These are phyloP conservation scores for Hyaena hyaena DNA, from an alignment of 2,113 vertebrate genomes.

Conservation along the genomic window DNA sequence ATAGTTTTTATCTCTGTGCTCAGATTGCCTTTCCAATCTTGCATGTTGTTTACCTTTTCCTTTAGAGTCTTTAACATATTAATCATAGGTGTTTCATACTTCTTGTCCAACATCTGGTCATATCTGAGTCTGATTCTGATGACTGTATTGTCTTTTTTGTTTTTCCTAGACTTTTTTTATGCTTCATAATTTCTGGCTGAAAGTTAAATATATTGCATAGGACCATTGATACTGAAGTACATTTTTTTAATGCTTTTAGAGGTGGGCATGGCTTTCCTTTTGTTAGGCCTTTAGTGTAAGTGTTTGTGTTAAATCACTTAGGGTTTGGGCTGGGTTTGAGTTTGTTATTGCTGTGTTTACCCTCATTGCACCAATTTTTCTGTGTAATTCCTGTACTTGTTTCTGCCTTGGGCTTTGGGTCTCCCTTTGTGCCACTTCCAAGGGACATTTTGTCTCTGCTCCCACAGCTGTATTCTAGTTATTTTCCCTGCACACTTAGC, in stretches of 20 bases:
- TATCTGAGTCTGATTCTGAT: not conserved
- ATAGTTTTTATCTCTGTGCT: not conserved
- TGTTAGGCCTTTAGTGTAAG: not conserved
- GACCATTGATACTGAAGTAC: not conserved
- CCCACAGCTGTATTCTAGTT: not conserved
- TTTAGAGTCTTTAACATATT: not conserved
- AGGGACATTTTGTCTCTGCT: not conserved
- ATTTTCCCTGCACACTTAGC: not conserved
- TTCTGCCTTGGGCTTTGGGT: not conserved
- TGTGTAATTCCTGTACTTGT: not conserved
- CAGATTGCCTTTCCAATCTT: not conserved
- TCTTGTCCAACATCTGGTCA: not conserved
- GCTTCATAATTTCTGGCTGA: not conserved
- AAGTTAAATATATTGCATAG: not conserved
- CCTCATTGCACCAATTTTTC: not conserved
- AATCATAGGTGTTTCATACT: conserved; percentile 25
- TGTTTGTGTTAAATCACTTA: not conserved
- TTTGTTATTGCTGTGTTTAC: not conserved
- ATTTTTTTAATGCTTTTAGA: not conserved
- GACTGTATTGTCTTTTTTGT: not conserved
- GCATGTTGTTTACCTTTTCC: not conserved
- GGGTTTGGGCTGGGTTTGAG: not conserved
- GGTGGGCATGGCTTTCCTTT: not conserved
- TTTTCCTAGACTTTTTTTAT: not conserved
- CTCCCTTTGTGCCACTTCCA: not conserved